Conservation (phyloP, 2,888 invertebrate species). For the Drosophila mulleri region DNA sequence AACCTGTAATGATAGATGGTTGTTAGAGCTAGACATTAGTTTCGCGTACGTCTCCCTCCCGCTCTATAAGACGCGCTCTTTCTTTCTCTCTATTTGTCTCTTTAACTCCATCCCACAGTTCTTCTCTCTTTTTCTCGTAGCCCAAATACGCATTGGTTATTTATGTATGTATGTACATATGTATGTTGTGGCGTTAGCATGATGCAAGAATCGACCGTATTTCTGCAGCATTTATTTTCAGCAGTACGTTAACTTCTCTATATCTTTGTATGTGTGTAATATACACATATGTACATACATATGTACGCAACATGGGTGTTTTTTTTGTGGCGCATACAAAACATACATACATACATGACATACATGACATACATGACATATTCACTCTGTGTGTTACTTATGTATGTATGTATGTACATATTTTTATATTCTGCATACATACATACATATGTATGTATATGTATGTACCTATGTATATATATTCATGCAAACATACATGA, state of each 20-base stretch:
- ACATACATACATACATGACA: too few relatives aligned
- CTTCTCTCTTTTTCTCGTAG: neutral
- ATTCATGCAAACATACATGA: too few relatives aligned
- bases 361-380: too few relatives aligned
- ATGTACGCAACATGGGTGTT: neutral
- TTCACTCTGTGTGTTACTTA: too few relatives aligned
- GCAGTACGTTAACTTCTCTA: neutral
- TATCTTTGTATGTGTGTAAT: too few relatives aligned
- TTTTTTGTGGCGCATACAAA: neutral
- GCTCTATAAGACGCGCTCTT: neutral
- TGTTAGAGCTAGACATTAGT: conserved; percentile 16
- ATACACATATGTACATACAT: too few relatives aligned
- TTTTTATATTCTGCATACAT: too few relatives aligned
- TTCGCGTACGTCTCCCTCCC: conserved; percentile 4
- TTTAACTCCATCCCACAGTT: neutral
- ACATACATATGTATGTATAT: too few relatives aligned
- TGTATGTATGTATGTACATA: too few relatives aligned
- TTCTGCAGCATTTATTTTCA: conserved; percentile 47
- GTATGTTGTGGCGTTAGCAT: conserved; percentile 19
- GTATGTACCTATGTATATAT: too few relatives aligned
- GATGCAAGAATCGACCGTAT: conserved; percentile 64
- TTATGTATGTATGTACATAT: neutral
- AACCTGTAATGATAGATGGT: conserved; percentile 26
- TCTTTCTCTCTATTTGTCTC: neutral
- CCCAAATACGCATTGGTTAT: conserved; percentile 6